Percentiles rank a stretch among this genome's conserved stretches.
Evolutionary conservation across 37 sponge, comb jelly and placozoan genomes (phyloP).

Genomic region (Amphimedon queenslandica): DNA sequence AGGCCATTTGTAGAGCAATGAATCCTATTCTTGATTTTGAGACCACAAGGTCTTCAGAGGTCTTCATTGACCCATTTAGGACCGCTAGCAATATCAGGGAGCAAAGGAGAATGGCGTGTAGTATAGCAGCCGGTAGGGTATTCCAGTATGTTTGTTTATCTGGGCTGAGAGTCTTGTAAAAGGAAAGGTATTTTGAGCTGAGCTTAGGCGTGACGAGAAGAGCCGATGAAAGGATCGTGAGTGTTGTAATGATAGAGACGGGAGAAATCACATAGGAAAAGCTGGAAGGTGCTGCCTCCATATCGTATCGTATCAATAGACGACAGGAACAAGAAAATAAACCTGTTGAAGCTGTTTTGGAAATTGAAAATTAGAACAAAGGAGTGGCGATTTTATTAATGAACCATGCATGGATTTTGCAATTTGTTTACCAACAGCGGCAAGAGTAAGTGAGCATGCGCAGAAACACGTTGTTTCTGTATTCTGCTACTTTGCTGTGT

Average conservation of each 20-base stretch:
- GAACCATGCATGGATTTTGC: not conserved
- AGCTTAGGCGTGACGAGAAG: not conserved
- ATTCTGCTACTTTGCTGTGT: not conserved
- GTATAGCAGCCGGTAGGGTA: slow-evolving; percentile 42
- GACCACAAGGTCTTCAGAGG: slow-evolving; percentile 22
- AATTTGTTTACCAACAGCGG: no score
- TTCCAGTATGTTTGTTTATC: slow-evolving; percentile 12
- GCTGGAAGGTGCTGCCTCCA: slow-evolving; percentile 2
- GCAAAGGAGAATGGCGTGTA: slow-evolving; percentile 47
- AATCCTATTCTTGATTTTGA: slow-evolving; percentile 40
- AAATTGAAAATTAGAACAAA: no score
- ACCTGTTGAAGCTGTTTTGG: no score
- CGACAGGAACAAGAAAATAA: no score
- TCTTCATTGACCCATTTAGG: not conserved
- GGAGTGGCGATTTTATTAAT: not conserved
- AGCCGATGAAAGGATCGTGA: slow-evolving; percentile 13
- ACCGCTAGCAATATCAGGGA: slow-evolving; percentile 3
- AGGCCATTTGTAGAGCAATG: slow-evolving; percentile 30
- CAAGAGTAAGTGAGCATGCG: slow-evolving; percentile 9
- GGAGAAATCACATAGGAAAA: slow-evolving; percentile 7
- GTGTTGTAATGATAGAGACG: not conserved
- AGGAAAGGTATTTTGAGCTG: not conserved
- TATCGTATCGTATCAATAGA: no score
- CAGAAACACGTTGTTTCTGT: not conserved
- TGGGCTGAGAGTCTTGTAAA: not conserved